Conservation (phyloP, 2,888 invertebrate genomes). For the Pyralis farinalis region DNA sequence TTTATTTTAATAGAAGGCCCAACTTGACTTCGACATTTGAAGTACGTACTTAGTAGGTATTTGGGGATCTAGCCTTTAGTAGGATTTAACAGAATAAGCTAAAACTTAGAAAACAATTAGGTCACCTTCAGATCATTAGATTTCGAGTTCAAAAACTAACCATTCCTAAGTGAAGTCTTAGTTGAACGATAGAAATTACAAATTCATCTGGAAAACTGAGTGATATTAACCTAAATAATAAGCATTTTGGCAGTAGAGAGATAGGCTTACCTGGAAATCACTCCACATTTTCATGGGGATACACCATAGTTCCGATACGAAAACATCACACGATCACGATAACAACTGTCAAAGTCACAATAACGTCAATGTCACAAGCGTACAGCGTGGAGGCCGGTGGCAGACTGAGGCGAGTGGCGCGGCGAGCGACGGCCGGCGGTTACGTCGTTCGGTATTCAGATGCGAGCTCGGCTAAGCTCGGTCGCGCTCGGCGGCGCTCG, state of each 20-base stretch:
- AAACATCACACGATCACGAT: constrained; percentile 79
- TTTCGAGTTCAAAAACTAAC: constrained; percentile 26
- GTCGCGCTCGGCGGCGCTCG: constrained; percentile 28
- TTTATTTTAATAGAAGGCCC: too few relatives aligned
- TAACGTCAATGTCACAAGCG: constrained; percentile 63
- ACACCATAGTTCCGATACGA: constrained; percentile 79
- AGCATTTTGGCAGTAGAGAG: constrained; percentile 7
- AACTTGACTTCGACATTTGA: too few relatives aligned
- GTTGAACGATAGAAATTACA: constrained; percentile 21
- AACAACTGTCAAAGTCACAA: constrained; percentile 78
- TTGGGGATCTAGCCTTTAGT: too few relatives aligned
- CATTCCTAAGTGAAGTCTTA: constrained; percentile 20
- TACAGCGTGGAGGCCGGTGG: constrained; percentile 64
- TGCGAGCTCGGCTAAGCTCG: constrained; percentile 37
- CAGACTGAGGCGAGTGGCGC: constrained; percentile 57
- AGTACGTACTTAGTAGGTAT: too few relatives aligned
- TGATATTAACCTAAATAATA: constrained; percentile 16
- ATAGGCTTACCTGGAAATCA: constrained; percentile 74
- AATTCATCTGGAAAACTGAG: constrained; percentile 30
- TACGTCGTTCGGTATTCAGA: constrained; percentile 38
- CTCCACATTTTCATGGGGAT: constrained; percentile 81
- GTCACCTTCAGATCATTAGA: too few relatives aligned
- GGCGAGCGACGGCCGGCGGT: constrained; percentile 25
- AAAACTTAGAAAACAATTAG: too few relatives aligned
- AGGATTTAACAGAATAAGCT: too few relatives aligned